Conservation (phyloP, 1,140 invertebrate species). For the Dendroctonus valens region DNA sequence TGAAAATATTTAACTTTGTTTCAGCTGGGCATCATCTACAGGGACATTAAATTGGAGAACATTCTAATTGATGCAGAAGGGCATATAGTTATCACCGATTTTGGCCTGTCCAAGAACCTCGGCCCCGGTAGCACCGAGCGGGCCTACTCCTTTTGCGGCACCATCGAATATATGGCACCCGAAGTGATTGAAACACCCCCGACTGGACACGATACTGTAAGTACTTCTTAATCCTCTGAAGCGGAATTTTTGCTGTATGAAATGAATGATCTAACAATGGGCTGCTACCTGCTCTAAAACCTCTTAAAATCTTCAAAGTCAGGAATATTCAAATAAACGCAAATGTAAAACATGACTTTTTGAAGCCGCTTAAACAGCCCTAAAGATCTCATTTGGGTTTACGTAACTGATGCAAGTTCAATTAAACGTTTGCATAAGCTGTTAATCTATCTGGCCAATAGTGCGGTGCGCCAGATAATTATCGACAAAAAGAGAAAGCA, state of each 20-base stretch:
- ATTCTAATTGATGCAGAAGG: slow-evolving; percentile 84
- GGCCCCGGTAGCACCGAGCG: slow-evolving; percentile 58
- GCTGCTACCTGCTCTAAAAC: too few species aligned
- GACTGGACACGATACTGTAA: slow-evolving; percentile 86
- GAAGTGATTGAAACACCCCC: slow-evolving; percentile 83
- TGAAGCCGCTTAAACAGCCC: too few species aligned
- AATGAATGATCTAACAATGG: too few species aligned
- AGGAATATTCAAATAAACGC: too few species aligned
- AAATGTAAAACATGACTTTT: too few species aligned
- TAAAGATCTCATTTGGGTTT: too few species aligned
- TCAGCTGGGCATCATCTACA: slow-evolving; percentile 91
- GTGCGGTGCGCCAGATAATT: too few species aligned
- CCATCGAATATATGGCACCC: slow-evolving; percentile 95
- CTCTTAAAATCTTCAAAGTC: too few species aligned
- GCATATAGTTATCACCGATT: slow-evolving; percentile 89
- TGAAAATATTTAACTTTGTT: slow-evolving; percentile 35
- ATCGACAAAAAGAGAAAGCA: too few species aligned
- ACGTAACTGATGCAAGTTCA: too few species aligned
- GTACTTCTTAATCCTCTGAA: slow-evolving; percentile 46
- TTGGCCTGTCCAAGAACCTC: slow-evolving; percentile 84
- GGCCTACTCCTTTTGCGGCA: slow-evolving; percentile 97
- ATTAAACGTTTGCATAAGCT: too few species aligned
- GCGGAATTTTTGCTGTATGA: neutral
- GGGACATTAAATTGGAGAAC: slow-evolving; percentile 94
- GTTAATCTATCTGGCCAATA: too few species aligned